phyloP scores from a whole-genome alignment of 2,888 invertebrate genomes.

The Formica aserva region DNA sequence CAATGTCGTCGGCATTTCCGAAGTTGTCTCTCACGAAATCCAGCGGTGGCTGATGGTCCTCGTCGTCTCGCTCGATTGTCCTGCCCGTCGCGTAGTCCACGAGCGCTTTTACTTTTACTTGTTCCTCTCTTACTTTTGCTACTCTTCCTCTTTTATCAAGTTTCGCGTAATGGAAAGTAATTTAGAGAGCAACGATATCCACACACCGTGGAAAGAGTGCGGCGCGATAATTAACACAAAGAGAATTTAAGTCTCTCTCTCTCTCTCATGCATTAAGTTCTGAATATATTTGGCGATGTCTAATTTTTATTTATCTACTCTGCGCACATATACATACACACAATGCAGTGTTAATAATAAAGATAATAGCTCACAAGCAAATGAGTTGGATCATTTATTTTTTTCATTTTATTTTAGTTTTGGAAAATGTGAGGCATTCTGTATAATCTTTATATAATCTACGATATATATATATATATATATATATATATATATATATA shows the following conservation, averaged over 20 bases:
- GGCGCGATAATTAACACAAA: background rate
- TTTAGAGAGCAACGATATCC: slow-evolving; percentile 15
- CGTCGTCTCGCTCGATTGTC: background rate
- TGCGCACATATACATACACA: background rate
- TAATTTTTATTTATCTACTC: background rate
- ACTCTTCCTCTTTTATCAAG: slow-evolving; percentile 3
- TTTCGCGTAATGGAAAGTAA: slow-evolving; percentile 47
- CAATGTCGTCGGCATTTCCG: slow-evolving; percentile 43
- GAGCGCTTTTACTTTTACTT: slow-evolving; percentile 13
- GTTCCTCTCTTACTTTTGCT: slow-evolving; percentile 33
- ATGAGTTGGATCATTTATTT: background rate
- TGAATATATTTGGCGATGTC: background rate
- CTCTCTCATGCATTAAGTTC: background rate
- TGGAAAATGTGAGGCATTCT: background rate
- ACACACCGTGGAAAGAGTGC: background rate
- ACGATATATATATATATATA: background rate
- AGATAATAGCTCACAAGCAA: background rate
- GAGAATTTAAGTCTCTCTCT: no score
- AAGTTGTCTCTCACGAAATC: slow-evolving; percentile 48
- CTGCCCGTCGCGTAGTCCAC: background rate
- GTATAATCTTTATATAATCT: background rate
- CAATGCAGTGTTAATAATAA: background rate
- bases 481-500: no score
- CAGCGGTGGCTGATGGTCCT: slow-evolving; percentile 8
- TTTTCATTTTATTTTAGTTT: background rate